Percentiles rank a stretch among this genome's conserved stretches.
Evolutionary conservation across 2,888 invertebrate genomes (phyloP).

Genomic region (Scaptodrosophila latifasciaeformis): DNA sequence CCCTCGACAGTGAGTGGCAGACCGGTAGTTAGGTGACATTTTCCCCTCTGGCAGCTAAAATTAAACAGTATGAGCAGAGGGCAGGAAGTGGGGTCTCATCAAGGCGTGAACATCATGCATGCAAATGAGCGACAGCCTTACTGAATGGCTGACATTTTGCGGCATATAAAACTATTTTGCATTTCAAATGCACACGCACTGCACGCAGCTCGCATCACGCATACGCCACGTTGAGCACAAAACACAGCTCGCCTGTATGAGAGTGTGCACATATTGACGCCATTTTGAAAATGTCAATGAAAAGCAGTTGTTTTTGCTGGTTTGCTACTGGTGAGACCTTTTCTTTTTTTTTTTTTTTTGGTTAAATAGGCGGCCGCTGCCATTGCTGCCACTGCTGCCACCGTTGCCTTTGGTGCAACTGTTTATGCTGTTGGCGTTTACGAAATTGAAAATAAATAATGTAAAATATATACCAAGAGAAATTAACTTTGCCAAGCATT

Average conservation of each 20-base stretch:
- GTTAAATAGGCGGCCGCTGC: too few species aligned
- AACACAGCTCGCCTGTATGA: background rate
- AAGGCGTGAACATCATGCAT: constrained; percentile 50
- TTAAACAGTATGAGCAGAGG: background rate
- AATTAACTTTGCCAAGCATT: constrained; percentile 1
- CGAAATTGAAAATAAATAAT: constrained; percentile 53
- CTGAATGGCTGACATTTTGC: constrained; percentile 46
- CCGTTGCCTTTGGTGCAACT: constrained; percentile 14
- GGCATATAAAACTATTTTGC: constrained; percentile 57
- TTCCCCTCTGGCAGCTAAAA: too few species aligned
- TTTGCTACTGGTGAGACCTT: too few species aligned
- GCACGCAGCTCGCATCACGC: constrained; percentile 23
- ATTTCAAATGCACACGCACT: constrained; percentile 48
- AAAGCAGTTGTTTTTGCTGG: too few species aligned
- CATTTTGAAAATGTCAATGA: background rate
- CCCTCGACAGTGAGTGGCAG: background rate
- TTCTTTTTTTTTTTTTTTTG: too few species aligned
- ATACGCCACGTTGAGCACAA: constrained; percentile 45
- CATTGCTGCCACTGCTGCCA: too few species aligned
- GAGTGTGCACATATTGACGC: constrained; percentile 12
- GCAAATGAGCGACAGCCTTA: constrained; percentile 47
- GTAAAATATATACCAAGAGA: constrained; percentile 21
- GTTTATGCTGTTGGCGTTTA: constrained; percentile 19
- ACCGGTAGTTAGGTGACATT: too few species aligned
- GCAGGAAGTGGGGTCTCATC: constrained; percentile 9